Evolutionary conservation across 2,797 vertebrate genomes (phyloP).

Genomic region (Echiichthys vipera): DNA sequence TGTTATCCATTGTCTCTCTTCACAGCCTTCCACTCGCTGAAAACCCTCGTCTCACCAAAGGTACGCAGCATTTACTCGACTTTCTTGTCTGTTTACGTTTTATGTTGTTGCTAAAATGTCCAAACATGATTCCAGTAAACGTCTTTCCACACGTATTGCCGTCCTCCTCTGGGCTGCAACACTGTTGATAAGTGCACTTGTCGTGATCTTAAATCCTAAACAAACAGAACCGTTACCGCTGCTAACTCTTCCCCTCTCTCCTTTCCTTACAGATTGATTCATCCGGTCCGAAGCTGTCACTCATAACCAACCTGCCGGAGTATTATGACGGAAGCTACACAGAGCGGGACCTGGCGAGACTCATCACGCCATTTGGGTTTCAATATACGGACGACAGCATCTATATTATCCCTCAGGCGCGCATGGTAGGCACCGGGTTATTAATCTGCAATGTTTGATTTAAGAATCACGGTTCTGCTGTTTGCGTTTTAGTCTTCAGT

Average conservation of each 20-base stretch:
- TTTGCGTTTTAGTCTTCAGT: background rate
- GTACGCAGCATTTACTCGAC: too few relatives aligned
- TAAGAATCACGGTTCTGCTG: background rate
- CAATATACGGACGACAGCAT: background rate
- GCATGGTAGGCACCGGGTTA: conserved; percentile 47
- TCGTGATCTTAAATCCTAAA: background rate
- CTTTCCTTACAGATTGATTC: background rate
- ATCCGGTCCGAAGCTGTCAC: background rate
- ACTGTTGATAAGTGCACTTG: background rate
- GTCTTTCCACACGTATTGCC: too few relatives aligned
- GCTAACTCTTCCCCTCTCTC: background rate
- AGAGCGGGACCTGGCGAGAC: conserved; percentile 21
- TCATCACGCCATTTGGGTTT: conserved; percentile 49
- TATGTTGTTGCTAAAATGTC: too few relatives aligned
- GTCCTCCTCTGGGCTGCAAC: too few relatives aligned
- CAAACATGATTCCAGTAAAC: too few relatives aligned
- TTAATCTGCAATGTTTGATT: background rate
- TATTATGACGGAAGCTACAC: conserved; percentile 7
- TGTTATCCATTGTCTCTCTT: background rate
- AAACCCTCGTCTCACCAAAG: background rate
- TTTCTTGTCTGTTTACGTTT: too few relatives aligned
- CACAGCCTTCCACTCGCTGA: background rate
- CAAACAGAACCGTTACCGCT: too few relatives aligned
- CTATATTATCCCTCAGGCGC: conserved; percentile 43
- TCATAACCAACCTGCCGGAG: conserved; percentile 48